These are phyloP conservation scores for Eubucco bourcierii DNA, from an alignment of 2,113 vertebrate species.

Conservation along the genomic window DNA sequence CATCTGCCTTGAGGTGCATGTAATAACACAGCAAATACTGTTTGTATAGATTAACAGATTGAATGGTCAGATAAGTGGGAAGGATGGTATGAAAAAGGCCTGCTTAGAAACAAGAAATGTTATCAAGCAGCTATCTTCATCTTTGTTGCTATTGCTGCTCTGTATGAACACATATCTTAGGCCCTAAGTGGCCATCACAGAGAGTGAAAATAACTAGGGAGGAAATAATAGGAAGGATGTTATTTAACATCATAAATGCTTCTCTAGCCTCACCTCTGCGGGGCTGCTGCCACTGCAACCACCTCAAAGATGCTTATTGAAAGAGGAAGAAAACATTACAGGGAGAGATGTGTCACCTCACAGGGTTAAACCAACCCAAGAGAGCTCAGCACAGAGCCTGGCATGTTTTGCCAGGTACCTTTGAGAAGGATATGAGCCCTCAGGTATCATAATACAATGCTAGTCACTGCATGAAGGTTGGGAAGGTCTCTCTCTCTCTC, in stretches of 20 bases:
- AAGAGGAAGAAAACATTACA: background rate
- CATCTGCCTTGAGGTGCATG: slow-evolving; percentile 5
- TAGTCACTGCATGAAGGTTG: background rate
- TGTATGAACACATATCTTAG: background rate
- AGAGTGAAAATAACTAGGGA: slow-evolving; percentile 2
- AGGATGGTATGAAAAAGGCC: slow-evolving; percentile 9
- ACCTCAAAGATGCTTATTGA: background rate
- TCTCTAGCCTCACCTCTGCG: background rate
- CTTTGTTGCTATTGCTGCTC: background rate
- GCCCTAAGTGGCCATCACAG: background rate
- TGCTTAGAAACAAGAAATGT: background rate
- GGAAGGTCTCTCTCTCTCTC: background rate
- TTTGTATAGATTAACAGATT: slow-evolving; percentile 26
- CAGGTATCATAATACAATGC: background rate
- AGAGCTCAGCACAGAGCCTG: background rate
- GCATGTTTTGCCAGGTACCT: background rate
- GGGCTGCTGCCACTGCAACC: background rate
- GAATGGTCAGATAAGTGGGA: slow-evolving; percentile 38
- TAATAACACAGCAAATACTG: slow-evolving; percentile 23
- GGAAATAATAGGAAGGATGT: background rate
- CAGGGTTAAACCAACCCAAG: background rate
- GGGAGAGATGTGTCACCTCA: background rate
- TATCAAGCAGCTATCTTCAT: background rate
- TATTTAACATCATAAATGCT: background rate
- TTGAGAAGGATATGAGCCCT: background rate